These are phyloP conservation scores for Drosophila varians DNA, from an alignment of 1,140 invertebrate species.

Conservation along the genomic window DNA sequence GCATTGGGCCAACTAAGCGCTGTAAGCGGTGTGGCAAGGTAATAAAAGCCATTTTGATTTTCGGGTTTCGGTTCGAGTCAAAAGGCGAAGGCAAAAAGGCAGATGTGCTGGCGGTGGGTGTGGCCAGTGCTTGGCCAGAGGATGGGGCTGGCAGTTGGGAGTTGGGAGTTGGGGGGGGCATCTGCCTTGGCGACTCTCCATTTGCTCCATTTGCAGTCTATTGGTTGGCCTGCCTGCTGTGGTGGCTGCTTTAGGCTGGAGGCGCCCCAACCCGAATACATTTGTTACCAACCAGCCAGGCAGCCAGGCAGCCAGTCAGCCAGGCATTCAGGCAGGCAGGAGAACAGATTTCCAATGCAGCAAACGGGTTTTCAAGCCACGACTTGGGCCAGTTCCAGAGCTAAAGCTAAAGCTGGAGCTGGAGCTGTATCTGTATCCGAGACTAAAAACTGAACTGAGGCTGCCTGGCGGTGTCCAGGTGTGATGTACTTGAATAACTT, in stretches of 20 bases:
- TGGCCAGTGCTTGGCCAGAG: conserved; percentile 58
- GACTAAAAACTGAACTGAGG: conserved; percentile 7
- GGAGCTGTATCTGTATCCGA: conserved; percentile 13
- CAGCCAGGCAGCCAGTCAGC: conserved; percentile 26
- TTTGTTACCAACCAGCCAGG: conserved; percentile 40
- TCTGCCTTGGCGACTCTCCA: conserved; percentile 51
- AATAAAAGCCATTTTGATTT: conserved; percentile 80
- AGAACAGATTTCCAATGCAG: conserved; percentile 35
- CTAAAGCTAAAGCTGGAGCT: conserved; percentile 23
- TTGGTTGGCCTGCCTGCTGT: conserved; percentile 62
- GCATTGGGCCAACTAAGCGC: conserved; percentile 20
- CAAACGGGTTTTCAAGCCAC: conserved; percentile 68
- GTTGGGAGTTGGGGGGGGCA: no score
- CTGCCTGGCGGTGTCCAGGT: conserved; percentile 62
- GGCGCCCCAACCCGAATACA: conserved; percentile 73
- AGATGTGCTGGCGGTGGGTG: conserved; percentile 54
- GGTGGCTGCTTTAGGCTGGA: conserved; percentile 37
- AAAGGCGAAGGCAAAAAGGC: conserved; percentile 7
- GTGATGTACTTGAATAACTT: conserved; percentile 82
- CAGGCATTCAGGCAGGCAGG: conserved; percentile 10
- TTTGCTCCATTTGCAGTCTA: conserved; percentile 81
- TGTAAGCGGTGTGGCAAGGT: conserved; percentile 56
- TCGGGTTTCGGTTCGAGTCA: conserved; percentile 33
- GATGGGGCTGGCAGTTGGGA: background rate
- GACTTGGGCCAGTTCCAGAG: conserved; percentile 44